Base-by-base conservation (phyloP, 2,113 vertebrate species). In the Clinocottus analis region DNA sequence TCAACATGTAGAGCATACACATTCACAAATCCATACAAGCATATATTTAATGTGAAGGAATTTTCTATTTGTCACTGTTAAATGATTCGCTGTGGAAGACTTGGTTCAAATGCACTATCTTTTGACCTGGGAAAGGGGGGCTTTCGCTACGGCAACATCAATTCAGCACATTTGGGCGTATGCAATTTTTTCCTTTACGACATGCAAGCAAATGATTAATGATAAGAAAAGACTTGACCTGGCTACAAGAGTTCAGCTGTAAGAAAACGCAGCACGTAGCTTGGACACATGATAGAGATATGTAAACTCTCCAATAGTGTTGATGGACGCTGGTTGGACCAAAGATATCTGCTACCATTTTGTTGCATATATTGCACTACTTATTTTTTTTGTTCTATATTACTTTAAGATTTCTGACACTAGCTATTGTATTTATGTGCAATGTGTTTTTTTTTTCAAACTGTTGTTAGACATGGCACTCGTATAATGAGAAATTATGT, bases 291-390 rank as follows among this genome's bases (percentile, higher is more conserved):
- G 21, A 63, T 29, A 5, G 7, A 74, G 16, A 47, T 39, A 7
- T 33, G 29, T 75, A 45, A 80, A 45, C 29, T 41, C 33, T 51
- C 70, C 73, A 82, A 72, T 70, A 87, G 81, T 86, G 85, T 90
- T 91, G 65, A 39, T 72, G 33, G 64, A 77, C 75, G 65, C 71
- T 21, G 35, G n/a, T 64, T 55, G 90, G 93, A 93, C 90, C 93
- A 93, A 93, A 92, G 86, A 37, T 88, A 73, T 79, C 58, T 45
- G 64, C 65, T 79, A 62, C 49, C 21, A 67, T 80, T 84, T 68
- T 72, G n/a, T 81, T 75, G 77, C 85, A 89, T 88, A 85, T 84
- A 80, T 92, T 92, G 89, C 87, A 90, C 85, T 91, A 79, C 71
- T 79, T 64, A 61, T 51, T 12, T 62, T 79, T 45, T 45, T 53